A percentile compares a stretch with the other conserved stretches of the same genome.
phyloP scores from a whole-genome alignment of 2,888 invertebrate species.

The Ischnus inquisitorius region DNA sequence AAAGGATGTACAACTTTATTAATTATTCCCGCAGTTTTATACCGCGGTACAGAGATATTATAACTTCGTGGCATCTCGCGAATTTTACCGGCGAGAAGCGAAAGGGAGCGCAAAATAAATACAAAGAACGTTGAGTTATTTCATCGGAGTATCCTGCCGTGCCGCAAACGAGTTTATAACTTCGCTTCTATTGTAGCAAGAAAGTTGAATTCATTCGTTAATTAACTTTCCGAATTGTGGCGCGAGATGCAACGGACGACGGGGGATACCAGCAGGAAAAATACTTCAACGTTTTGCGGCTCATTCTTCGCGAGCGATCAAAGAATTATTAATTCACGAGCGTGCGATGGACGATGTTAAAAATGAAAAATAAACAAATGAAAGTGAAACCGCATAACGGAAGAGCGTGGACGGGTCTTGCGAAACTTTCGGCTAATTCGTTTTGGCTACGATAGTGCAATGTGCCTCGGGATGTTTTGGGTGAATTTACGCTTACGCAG shows the following conservation, averaged over 20 bases:
- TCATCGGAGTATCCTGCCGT: slow-evolving; percentile 24
- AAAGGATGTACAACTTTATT: slow-evolving; percentile 73
- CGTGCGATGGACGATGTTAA: background rate
- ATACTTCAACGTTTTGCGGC: background rate
- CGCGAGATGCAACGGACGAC: background rate
- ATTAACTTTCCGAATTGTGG: slow-evolving; percentile 56
- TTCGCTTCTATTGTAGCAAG: slow-evolving; percentile 11
- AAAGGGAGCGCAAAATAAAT: background rate
- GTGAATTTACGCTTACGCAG: background rate
- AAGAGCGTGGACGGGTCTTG: background rate
- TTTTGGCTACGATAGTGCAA: background rate
- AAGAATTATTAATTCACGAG: background rate
- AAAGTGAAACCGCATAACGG: background rate
- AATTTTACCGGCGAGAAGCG: slow-evolving; percentile 5
- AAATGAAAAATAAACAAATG: background rate
- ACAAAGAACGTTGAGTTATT: background rate
- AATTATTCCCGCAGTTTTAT: slow-evolving; percentile 55
- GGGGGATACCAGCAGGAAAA: background rate
- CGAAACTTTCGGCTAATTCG: background rate
- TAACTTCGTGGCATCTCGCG: background rate
- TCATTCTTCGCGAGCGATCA: background rate
- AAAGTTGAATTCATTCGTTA: slow-evolving; percentile 64
- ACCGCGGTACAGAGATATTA: background rate
- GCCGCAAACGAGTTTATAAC: background rate
- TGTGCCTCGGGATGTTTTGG: background rate